Base-by-base conservation (phyloP, 2,113 vertebrate species). In the Ailuropoda melanoleuca region DNA sequence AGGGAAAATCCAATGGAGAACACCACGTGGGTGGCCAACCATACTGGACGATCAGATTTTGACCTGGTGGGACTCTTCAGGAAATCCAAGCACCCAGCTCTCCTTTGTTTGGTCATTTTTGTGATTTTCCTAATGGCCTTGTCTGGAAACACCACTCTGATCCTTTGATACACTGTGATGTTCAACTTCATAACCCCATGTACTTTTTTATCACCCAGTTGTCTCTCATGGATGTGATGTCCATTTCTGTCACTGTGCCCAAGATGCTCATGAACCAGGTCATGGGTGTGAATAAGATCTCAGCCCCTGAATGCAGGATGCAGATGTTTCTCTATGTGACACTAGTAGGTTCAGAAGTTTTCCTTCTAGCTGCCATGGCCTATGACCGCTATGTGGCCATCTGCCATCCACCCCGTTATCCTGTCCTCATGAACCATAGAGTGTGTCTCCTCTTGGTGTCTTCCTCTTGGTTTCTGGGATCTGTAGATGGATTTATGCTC, bases 201-300 rank as follows among this genome's bases (percentile, higher is more conserved):
- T 96, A 98, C 74, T 96, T 97, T 58, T 95, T 98, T 31, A 77
- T 77, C 15, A 19, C 26, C 8, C 74, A 77, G 12, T 77, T 77
- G 74, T 77, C 43, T 48, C 43, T 77, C 74, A 77, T 77, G 26
- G 70, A 43, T 43, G 46, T 97, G 80, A 80, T 96, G 77, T 96
- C 93, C 77, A 91, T 96, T 66, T 97, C 84, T 13, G 93, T 97
- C 70, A 97, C 86, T 46, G 70, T 74, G 14, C 97, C 98, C n/a
- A 98, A 96, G 68, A 94, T 97, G 95, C 93, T 98, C 6, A 5
- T 84, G 9, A 58, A 93, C 53, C 58, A 88, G 56, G 39, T 97
- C 11, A 19, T 7, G 2, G 77, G 86, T 3, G 23, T 29, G 15
- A 84, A 68, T 12, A 55, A 31, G 46, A 50, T 78, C 29, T 78